These are phyloP conservation scores for Pentalonia nigronervosa DNA, from an alignment of 1,140 invertebrate species.

Conservation along the genomic window DNA sequence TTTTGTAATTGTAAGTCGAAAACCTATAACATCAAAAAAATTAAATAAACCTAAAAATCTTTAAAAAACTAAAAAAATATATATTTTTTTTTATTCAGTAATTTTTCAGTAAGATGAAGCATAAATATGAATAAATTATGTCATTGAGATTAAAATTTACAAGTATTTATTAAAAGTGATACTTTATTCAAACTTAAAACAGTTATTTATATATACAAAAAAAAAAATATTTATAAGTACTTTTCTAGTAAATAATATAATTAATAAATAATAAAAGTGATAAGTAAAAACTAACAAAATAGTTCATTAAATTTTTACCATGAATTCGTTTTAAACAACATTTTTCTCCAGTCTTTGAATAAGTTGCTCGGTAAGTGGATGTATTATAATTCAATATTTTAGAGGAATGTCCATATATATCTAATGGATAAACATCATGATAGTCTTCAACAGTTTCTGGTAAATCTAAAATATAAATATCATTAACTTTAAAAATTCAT, in stretches of 20 bases:
- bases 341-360: constrained; percentile 84
- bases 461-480: constrained; percentile 71
- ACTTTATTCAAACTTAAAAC: background rate
- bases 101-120: no score
- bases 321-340: constrained; percentile 91
- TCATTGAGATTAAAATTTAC: background rate
- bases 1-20: constrained; percentile 82
- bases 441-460: constrained; percentile 89
- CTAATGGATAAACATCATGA: constrained; percentile 85
- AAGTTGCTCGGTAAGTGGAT: constrained; percentile 90
- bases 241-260: no score
- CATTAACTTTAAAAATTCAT: background rate
- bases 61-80: no score
- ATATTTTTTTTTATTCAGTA: no score
- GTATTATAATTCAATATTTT: constrained; percentile 70
- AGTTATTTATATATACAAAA: background rate
- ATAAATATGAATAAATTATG: background rate
- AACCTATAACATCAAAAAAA: constrained; percentile 67
- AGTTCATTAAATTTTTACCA: constrained; percentile 67
- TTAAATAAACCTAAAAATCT: background rate
- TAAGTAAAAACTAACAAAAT: background rate
- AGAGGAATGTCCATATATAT: constrained; percentile 68
- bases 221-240: background rate
- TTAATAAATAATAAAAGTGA: background rate
- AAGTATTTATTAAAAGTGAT: background rate